Conservation (phyloP, 2,113 vertebrate genomes). For the Acanthisitta chloris region DNA sequence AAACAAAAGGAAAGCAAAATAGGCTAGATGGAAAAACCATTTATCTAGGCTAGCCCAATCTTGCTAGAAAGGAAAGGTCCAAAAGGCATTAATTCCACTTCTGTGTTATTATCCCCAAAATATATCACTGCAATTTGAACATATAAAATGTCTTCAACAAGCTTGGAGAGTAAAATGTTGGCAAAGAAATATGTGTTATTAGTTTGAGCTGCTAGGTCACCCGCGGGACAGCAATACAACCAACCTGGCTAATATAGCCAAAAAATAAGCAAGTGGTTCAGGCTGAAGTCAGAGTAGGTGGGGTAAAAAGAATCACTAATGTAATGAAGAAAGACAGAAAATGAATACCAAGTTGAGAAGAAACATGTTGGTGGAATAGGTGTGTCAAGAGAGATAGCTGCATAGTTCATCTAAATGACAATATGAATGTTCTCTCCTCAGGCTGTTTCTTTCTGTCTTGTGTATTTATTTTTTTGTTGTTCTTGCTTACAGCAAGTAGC, state of each 20-base stretch:
- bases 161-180: constrained; percentile 4
- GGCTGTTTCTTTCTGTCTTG: constrained; percentile 39
- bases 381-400: constrained; percentile 52
- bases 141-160: constrained; percentile 40
- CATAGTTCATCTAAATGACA: constrained; percentile 58
- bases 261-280: not conserved
- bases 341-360: constrained; percentile 49
- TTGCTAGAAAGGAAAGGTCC: constrained; percentile 32
- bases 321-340: constrained; percentile 61
- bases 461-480: constrained; percentile 4
- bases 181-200: constrained; percentile 48
- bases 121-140: constrained; percentile 27
- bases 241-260: constrained; percentile 26
- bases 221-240: not conserved
- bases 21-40: not conserved
- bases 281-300: not conserved
- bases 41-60: not conserved
- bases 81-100: constrained; percentile 47
- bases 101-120: constrained; percentile 35
- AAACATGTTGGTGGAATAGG: constrained; percentile 42
- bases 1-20: not conserved
- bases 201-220: constrained; percentile 34
- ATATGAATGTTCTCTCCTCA: constrained; percentile 35
- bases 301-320: not conserved
- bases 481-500: constrained; percentile 55